Evolutionary conservation across 2,113 vertebrate genomes (phyloP).

Genomic region (Shinisaurus crocodilurus): DNA sequence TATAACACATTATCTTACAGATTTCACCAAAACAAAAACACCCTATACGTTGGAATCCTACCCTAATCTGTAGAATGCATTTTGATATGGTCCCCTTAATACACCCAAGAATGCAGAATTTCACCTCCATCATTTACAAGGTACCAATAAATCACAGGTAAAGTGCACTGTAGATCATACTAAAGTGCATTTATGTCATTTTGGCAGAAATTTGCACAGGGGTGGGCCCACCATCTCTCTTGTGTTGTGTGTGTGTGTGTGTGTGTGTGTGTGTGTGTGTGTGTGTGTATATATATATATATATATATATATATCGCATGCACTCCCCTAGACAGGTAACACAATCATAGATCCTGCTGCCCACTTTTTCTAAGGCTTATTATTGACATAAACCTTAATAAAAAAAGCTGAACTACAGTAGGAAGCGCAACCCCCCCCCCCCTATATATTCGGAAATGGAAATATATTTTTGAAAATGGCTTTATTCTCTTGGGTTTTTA

Average conservation of each 20-base stretch:
- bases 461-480: not conserved
- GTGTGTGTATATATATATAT: too few relatives aligned
- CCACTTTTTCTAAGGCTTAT: not conserved
- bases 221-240: not conserved
- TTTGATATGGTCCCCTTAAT: not conserved
- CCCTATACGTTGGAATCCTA: too few relatives aligned
- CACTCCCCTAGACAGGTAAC: not conserved
- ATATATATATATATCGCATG: too few relatives aligned
- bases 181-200: not conserved
- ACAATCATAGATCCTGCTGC: not conserved
- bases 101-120: not conserved
- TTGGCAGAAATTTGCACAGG: not conserved
- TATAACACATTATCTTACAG: not conserved
- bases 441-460: not conserved
- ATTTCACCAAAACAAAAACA: not conserved
- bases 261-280: too few relatives aligned
- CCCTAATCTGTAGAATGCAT: not conserved
- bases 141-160: not conserved
- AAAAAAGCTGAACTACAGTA: not conserved
- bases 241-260: too few relatives aligned
- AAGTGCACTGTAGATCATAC: not conserved
- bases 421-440: too few relatives aligned
- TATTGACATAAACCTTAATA: not conserved
- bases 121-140: not conserved
- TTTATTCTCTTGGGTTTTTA: not conserved